Percentiles rank a stretch among this genome's conserved stretches.
Conservation (phyloP, 2,113 vertebrate genomes). For the Mionectes macconnelli region DNA sequence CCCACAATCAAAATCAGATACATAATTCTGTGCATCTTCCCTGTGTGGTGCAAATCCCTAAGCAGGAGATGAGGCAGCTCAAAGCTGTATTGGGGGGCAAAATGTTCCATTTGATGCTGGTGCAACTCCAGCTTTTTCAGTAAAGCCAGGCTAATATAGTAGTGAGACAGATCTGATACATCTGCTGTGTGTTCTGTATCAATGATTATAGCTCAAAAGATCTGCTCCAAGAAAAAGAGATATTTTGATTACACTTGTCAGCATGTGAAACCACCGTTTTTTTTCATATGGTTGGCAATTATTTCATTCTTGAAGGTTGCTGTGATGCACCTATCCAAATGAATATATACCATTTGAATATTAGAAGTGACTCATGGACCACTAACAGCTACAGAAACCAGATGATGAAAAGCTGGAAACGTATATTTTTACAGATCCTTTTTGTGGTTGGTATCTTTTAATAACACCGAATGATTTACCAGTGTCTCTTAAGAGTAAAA, state of each 20-base stretch:
- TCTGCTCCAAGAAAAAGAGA: neutral
- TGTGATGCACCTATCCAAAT: neutral
- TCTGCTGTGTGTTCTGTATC: neutral
- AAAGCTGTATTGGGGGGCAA: neutral
- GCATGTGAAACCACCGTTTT: neutral
- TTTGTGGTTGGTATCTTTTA: constrained; percentile 40
- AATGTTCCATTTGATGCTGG: neutral
- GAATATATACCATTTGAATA: neutral
- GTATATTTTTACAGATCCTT: constrained; percentile 3
- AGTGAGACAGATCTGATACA: neutral
- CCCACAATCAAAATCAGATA: neutral
- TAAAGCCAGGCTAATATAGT: neutral
- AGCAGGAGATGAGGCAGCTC: neutral
- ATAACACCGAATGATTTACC: constrained; percentile 45
- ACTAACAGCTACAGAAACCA: constrained; percentile 11
- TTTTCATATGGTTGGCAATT: neutral
- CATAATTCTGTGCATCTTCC: neutral
- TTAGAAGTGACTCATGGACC: neutral
- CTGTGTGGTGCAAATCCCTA: neutral
- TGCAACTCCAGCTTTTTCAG: neutral
- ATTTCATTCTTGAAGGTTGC: neutral
- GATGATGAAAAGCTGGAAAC: constrained; percentile 39
- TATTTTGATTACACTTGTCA: neutral
- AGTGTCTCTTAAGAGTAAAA: neutral
- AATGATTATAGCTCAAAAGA: neutral